These are phyloP conservation scores for Iselma pallidipennis DNA, from an alignment of 2,888 invertebrate species.

Conservation along the genomic window DNA sequence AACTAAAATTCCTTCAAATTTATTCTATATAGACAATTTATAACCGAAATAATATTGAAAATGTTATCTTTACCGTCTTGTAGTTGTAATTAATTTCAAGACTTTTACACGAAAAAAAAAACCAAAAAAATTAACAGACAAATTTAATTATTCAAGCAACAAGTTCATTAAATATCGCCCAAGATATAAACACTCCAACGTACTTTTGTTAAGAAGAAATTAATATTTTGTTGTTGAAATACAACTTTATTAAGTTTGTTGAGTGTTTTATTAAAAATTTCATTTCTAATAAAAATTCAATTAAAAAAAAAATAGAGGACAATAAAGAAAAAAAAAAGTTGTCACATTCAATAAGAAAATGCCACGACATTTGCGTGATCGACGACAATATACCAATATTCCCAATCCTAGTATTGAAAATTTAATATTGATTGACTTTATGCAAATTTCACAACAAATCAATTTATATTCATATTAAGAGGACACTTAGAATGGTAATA, in stretches of 20 bases:
- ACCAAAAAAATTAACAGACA: not conserved
- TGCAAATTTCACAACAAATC: not conserved
- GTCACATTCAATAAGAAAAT: not conserved
- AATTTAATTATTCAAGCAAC: slow-evolving; percentile 1
- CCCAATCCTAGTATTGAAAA: too few species aligned
- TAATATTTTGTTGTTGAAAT: not conserved
- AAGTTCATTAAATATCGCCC: too few species aligned
- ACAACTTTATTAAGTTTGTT: not conserved
- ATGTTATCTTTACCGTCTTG: not conserved
- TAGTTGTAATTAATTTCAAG: not conserved
- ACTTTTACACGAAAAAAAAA: not conserved
- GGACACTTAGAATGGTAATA: not conserved
- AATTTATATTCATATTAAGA: not conserved
- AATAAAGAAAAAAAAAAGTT: not conserved
- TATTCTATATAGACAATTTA: not conserved
- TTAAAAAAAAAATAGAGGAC: not conserved
- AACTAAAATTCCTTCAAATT: not conserved
- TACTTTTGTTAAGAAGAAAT: not conserved
- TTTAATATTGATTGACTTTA: not conserved
- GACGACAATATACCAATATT: too few species aligned
- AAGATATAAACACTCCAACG: too few species aligned
- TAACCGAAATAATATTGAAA: not conserved
- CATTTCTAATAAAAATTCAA: not conserved
- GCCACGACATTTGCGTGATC: not conserved
- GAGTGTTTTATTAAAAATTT: not conserved